Percentiles rank a stretch among this genome's conserved stretches.
These are phyloP conservation scores for Eptatretus burgeri DNA, from an alignment of 2,113 vertebrate species.

Conservation along the genomic window DNA sequence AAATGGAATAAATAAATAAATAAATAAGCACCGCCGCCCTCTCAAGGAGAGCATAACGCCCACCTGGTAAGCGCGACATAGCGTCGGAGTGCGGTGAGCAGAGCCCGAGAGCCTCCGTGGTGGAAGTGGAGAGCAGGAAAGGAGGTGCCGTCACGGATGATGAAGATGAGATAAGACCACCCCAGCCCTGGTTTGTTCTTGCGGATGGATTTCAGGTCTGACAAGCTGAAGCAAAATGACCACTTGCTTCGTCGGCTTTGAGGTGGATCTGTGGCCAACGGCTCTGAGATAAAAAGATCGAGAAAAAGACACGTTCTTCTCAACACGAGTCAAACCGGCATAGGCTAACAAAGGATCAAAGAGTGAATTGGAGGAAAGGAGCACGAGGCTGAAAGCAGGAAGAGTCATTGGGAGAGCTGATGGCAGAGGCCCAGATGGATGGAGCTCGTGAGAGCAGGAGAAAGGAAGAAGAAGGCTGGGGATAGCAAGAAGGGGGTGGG, in stretches of 20 bases:
- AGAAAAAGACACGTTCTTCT: no score
- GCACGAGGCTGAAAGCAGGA: no score
- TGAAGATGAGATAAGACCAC: conserved; percentile 48
- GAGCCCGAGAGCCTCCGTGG: conserved; percentile 39
- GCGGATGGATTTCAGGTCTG: conserved; percentile 47
- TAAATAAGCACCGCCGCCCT: conserved; percentile 14
- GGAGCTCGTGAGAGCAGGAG: no score
- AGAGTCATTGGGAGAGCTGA: no score
- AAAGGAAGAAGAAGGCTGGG: no score
- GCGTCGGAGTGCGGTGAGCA: conserved; percentile 32
- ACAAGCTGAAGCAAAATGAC: conserved; percentile 48
- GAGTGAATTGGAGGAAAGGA: no score
- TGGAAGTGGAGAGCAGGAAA: conserved; percentile 56
- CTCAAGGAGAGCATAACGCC: conserved; percentile 9
- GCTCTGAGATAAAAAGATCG: no score
- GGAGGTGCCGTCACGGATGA: conserved; percentile 38
- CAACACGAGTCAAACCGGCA: no score
- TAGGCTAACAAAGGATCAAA: no score
- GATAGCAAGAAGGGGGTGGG: no score
- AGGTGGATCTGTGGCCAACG: no score
- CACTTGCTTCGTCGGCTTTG: conserved; percentile 23
- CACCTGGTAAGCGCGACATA: conserved; percentile 37
- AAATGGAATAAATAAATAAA: background rate
- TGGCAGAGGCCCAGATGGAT: no score
- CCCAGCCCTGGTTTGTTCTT: conserved; percentile 45